A percentile compares a stretch with the other conserved stretches of the same genome.
Evolutionary conservation across 2,797 vertebrate species (phyloP).

Genomic region (Pteronotus mesoamericanus): DNA sequence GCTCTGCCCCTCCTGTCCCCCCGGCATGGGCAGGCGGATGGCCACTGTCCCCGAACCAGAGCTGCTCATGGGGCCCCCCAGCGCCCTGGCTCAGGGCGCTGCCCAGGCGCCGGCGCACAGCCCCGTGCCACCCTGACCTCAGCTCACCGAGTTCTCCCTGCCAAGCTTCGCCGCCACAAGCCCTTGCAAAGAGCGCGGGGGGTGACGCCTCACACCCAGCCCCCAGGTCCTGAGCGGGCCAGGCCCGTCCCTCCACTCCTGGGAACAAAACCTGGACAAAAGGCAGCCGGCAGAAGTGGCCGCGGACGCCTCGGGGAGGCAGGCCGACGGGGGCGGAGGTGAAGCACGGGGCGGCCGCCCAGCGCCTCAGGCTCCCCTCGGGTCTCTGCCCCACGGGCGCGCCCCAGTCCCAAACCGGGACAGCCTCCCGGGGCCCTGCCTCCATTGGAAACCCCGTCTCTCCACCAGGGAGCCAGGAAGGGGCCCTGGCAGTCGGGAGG

Average conservation of each 20-base stretch:
- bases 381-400: not conserved
- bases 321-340: accelerated
- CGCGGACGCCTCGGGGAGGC: not conserved
- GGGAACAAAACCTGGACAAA: accelerated
- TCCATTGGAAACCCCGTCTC: not conserved
- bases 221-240: accelerated
- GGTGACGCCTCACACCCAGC: accelerated
- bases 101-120: not conserved
- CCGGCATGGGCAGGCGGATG: accelerated
- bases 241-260: not conserved
- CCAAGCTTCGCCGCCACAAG: not conserved
- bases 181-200: not conserved
- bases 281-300: accelerated
- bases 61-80: not conserved
- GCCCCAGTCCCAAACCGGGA: not conserved
- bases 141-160: accelerated
- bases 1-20: not conserved
- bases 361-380: not conserved
- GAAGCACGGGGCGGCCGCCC: accelerated
- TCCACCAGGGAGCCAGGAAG: not conserved
- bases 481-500: not conserved
- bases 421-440: no score
- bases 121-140: not conserved
- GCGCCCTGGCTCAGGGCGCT: accelerated
- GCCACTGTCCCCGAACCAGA: accelerated